These are phyloP conservation scores for Pristionchus maxplancki DNA, from an alignment of 2,888 invertebrate genomes.

Conservation along the genomic window DNA sequence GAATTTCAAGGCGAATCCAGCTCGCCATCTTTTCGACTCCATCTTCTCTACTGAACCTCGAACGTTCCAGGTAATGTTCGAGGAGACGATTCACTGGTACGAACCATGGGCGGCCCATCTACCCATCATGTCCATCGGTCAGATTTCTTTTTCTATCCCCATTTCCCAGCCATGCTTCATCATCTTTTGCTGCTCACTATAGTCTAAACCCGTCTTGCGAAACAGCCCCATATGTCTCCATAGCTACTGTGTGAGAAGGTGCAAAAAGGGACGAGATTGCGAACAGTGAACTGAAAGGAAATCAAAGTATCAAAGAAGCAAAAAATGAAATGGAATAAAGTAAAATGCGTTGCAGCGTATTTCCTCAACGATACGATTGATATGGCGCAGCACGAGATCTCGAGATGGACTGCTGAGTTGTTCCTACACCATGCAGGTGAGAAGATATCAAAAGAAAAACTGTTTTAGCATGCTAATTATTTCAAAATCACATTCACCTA, in stretches of 20 bases:
- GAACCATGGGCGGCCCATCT: conserved; percentile 61
- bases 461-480: no score
- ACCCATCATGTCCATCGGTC: conserved; percentile 68
- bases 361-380: conserved; percentile 73
- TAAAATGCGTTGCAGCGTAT: no score
- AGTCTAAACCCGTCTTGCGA: no score
- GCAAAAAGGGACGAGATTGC: neutral
- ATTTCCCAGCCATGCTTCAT: neutral
- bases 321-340: no score
- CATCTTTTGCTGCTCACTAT: no score
- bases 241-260: neutral
- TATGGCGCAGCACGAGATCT: conserved; percentile 70
- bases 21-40: neutral
- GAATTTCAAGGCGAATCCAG: neutral
- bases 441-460: no score
- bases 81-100: conserved; percentile 67
- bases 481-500: no score
- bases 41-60: neutral
- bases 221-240: neutral
- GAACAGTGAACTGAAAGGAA: neutral
- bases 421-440: conserved; percentile 67
- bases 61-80: conserved; percentile 61
- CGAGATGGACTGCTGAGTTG: conserved; percentile 70
- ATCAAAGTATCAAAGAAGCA: neutral
- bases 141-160: neutral